Percentiles rank a stretch among this genome's conserved stretches.
These are phyloP conservation scores for Aphidius colemani DNA, from an alignment of 2,888 invertebrate species.

Conservation along the genomic window DNA sequence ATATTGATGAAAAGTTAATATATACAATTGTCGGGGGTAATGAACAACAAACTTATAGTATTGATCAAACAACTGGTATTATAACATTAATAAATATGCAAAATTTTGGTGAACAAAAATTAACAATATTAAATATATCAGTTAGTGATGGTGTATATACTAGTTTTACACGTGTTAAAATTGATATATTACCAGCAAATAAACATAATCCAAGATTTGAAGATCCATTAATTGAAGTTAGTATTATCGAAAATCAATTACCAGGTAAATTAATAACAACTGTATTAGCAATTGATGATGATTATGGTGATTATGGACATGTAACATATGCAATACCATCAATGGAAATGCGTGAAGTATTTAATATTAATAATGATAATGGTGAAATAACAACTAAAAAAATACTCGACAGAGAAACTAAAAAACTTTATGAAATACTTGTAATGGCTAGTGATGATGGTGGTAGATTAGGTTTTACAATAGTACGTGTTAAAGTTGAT, in stretches of 20 bases:
- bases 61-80: slow-evolving; percentile 67
- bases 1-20: slow-evolving; percentile 74
- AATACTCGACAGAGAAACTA: slow-evolving; percentile 75
- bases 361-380: slow-evolving; percentile 72
- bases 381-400: slow-evolving; percentile 75
- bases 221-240: slow-evolving; percentile 77
- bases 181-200: slow-evolving; percentile 79
- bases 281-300: slow-evolving; percentile 78
- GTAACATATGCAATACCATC: slow-evolving; percentile 82
- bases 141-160: slow-evolving; percentile 96
- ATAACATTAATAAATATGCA: slow-evolving; percentile 77
- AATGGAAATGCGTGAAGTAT: slow-evolving; percentile 72
- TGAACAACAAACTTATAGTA: slow-evolving; percentile 74
- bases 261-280: slow-evolving; percentile 76
- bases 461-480: slow-evolving; percentile 75
- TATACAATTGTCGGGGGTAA: slow-evolving; percentile 86
- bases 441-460: slow-evolving; percentile 84
- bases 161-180: slow-evolving; percentile 81
- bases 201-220: slow-evolving; percentile 78
- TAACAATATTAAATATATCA: slow-evolving; percentile 83
- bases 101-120: slow-evolving; percentile 70
- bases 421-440: slow-evolving; percentile 74
- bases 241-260: slow-evolving; percentile 79
- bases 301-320: slow-evolving; percentile 77
- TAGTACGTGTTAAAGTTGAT: slow-evolving; percentile 77